Base-by-base conservation (phyloP, 2,797 vertebrate species). In the Cirrhinus molitorella region DNA sequence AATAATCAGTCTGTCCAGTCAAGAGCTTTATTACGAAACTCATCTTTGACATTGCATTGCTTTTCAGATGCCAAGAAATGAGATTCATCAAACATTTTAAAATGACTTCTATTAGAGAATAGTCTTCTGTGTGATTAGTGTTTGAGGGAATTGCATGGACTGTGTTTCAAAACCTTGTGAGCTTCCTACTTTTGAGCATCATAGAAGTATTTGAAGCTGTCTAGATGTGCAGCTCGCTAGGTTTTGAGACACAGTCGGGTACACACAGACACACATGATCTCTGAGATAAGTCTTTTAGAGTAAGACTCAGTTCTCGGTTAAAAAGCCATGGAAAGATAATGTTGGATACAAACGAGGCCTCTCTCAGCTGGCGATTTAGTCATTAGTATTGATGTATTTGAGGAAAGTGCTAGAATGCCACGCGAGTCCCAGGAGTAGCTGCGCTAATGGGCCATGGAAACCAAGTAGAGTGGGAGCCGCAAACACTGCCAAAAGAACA, bases 381-480 rank as follows among this genome's bases (percentile, higher is more conserved):
- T 89, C 21, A 23, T 92, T 88, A 85, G 87, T 70, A 10, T 43
- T 92, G 90, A 93, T 94, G 92, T 93, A 92, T 92, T 90, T 88
- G 84, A 68, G 88, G 89, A 89, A 89, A 87, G 78, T 77, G 83
- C 86, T 91, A 91, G 88, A 91, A 92, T 90, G 87, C 84, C 88
- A 85, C 83, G 83, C 53, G 65, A 83, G 87, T 93, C 92, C 91
- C 92, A 21, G 79, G 92, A 93, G 92, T 87, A 63, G 88, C 43
- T 59, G 74, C 88, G 85, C 88, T 93, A 94, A 94, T 94, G 93
- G 89, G 85, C 91, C 92, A 89, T 93, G 91, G 90, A 90, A 92
- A 91, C 89, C 87, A 81, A 90, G 89, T 90, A 87, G 91, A 92
- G 86, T 81, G 85, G 87, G 87, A 87, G 74, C 5, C 37, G 11